Percentiles rank a stretch among this genome's conserved stretches.
Evolutionary conservation across 1,140 invertebrate species (phyloP).

Genomic region (Solenopsis invicta): DNA sequence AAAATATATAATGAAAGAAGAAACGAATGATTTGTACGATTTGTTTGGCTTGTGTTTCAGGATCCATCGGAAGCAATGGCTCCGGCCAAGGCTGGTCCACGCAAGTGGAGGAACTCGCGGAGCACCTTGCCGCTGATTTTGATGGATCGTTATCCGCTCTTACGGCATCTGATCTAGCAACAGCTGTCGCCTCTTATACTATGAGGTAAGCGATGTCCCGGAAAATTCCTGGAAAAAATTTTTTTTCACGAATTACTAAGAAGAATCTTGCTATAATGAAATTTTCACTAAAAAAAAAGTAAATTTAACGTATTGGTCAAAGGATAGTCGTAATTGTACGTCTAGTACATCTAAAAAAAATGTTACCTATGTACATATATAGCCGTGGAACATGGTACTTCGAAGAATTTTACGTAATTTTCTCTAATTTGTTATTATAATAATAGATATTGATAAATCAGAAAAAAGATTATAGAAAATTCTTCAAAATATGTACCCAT

Average conservation of each 20-base stretch:
- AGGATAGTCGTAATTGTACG: background rate
- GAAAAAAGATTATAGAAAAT: too few relatives aligned
- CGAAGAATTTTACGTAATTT: too few relatives aligned
- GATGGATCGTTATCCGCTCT: slow-evolving; percentile 93
- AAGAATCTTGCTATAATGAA: background rate
- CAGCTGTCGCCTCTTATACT: slow-evolving; percentile 88
- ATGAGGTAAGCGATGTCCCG: slow-evolving; percentile 89
- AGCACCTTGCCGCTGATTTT: slow-evolving; percentile 92
- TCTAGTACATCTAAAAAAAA: background rate
- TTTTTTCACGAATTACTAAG: background rate
- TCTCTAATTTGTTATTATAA: too few relatives aligned
- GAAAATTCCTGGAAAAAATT: background rate
- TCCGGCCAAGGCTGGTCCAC: slow-evolving; percentile 83
- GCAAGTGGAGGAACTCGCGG: slow-evolving; percentile 90
- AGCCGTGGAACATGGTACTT: too few relatives aligned
- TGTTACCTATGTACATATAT: too few relatives aligned
- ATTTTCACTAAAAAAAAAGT: background rate
- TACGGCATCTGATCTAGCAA: slow-evolving; percentile 90
- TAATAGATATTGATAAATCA: too few relatives aligned
- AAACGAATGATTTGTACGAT: background rate
- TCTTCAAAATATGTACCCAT: too few relatives aligned
- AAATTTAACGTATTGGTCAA: background rate
- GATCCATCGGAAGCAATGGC: slow-evolving; percentile 82
- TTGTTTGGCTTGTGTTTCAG: slow-evolving; percentile 65
- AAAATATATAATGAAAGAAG: background rate